Percentiles rank a stretch among this genome's conserved stretches.
Conservation (phyloP, 2,888 invertebrate species). For the Siphlonurus alternatus region DNA sequence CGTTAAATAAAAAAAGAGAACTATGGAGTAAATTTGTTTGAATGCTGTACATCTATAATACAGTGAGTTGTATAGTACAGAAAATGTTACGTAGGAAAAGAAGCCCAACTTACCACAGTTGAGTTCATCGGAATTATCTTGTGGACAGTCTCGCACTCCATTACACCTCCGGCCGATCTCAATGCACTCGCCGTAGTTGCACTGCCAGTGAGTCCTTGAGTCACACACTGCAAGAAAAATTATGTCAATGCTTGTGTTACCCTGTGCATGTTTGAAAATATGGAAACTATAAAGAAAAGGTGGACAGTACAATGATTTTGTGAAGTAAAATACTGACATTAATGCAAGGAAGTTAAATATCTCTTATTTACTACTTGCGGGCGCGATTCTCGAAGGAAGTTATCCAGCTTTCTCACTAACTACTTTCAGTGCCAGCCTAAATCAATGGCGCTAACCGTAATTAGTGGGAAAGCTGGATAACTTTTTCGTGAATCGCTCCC, state of each 20-base stretch:
- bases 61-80: no score
- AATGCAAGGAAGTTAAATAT: no score
- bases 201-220: constrained; percentile 33
- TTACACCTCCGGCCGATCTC: constrained; percentile 36
- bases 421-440: no score
- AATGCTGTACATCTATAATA: background rate
- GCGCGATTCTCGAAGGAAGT: no score
- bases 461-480: no score
- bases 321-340: no score
- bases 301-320: background rate
- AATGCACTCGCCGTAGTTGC: constrained; percentile 46
- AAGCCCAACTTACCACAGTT: constrained; percentile 28
- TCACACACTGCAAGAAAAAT: constrained; percentile 18
- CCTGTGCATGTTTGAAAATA: background rate
- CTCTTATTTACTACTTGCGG: no score
- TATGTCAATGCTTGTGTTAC: background rate
- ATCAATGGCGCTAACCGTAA: no score
- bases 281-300: background rate
- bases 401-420: no score
- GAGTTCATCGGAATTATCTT: constrained; percentile 38
- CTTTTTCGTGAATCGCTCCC: no score
- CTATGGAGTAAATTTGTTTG: background rate
- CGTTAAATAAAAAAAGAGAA: constrained; percentile 1
- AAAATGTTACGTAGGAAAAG: no score
- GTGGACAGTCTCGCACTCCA: constrained; percentile 35